A percentile compares a stretch with the other conserved stretches of the same genome.
These are phyloP conservation scores for Scrobipalpa costella DNA, from an alignment of 2,888 invertebrate genomes.

Conservation along the genomic window DNA sequence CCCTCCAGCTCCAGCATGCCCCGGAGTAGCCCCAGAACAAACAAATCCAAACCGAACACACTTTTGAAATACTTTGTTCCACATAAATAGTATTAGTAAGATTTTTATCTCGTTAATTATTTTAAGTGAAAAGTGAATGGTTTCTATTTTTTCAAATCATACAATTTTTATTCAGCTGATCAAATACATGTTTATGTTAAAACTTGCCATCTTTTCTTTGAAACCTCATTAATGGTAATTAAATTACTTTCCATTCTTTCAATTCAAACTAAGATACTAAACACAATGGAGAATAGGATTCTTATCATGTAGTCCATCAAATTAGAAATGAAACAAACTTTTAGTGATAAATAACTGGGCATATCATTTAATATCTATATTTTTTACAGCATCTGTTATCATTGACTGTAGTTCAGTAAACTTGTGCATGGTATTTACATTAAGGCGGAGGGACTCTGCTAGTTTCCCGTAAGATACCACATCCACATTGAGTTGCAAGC, in stretches of 20 bases:
- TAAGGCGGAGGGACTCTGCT: constrained; percentile 78
- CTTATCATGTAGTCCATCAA: neutral
- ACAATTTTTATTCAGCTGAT: constrained; percentile 79
- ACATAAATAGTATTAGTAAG: constrained; percentile 83
- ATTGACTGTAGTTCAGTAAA: constrained; percentile 82
- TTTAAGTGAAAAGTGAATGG: constrained; percentile 79
- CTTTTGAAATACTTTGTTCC: constrained; percentile 86
- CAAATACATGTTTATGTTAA: constrained; percentile 81
- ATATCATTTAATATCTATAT: constrained; percentile 80
- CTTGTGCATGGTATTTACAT: constrained; percentile 80
- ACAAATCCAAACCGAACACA: constrained; percentile 82
- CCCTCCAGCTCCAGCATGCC: constrained; percentile 67
- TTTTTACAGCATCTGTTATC: constrained; percentile 83
- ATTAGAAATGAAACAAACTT: constrained; percentile 1
- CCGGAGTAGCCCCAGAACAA: constrained; percentile 72
- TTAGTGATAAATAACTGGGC: constrained; percentile 52
- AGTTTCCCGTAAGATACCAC: constrained; percentile 87
- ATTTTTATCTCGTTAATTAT: constrained; percentile 75
- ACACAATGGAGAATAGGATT: constrained; percentile 1
- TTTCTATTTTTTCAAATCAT: constrained; percentile 82
- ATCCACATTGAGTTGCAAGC: constrained; percentile 93
- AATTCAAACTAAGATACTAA: neutral
- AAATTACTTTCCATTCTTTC: neutral
- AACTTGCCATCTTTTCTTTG: constrained; percentile 47
- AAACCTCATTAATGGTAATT: neutral